These are phyloP conservation scores for Drosophila maculinotata DNA, from an alignment of 2,888 invertebrate genomes.

Conservation along the genomic window DNA sequence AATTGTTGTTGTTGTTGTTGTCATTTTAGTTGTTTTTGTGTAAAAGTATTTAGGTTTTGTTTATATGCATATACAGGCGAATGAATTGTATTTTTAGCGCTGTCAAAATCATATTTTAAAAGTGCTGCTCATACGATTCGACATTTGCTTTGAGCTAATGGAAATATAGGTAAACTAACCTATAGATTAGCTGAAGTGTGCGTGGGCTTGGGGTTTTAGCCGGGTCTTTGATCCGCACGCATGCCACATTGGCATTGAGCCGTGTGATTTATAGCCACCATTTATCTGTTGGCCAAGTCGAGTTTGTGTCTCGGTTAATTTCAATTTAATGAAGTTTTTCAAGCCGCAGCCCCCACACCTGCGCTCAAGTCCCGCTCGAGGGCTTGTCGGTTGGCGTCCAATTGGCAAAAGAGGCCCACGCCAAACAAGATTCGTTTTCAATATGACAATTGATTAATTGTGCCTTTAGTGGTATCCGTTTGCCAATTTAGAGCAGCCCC, in stretches of 20 bases:
- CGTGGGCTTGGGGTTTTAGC: constrained; percentile 49
- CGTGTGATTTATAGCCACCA: constrained; percentile 61
- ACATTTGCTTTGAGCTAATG: constrained; percentile 39
- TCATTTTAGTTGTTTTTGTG: constrained; percentile 29
- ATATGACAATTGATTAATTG: constrained; percentile 73
- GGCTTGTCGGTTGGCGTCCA: constrained; percentile 56
- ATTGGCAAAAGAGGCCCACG: constrained; percentile 53
- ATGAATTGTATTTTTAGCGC: constrained; percentile 60
- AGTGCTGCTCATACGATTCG: constrained; percentile 27
- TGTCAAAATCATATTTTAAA: constrained; percentile 61
- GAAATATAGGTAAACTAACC: constrained; percentile 30
- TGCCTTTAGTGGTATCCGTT: constrained; percentile 51
- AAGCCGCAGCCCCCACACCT: constrained; percentile 37
- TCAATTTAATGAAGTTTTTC: constrained; percentile 62
- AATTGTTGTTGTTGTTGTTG: constrained; percentile 9
- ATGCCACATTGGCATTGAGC: constrained; percentile 51
- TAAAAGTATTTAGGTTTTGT: constrained; percentile 65
- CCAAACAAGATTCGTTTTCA: constrained; percentile 59
- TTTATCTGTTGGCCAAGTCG: constrained; percentile 50
- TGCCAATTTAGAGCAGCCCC: constrained; percentile 57
- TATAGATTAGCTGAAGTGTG: constrained; percentile 31
- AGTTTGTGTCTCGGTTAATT: constrained; percentile 50
- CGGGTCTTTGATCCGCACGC: constrained; percentile 58
- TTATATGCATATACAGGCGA: constrained; percentile 34
- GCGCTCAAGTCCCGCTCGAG: constrained; percentile 29